These are phyloP conservation scores for Cerastoderma edule DNA, from an alignment of 2,888 invertebrate species.

Conservation along the genomic window DNA sequence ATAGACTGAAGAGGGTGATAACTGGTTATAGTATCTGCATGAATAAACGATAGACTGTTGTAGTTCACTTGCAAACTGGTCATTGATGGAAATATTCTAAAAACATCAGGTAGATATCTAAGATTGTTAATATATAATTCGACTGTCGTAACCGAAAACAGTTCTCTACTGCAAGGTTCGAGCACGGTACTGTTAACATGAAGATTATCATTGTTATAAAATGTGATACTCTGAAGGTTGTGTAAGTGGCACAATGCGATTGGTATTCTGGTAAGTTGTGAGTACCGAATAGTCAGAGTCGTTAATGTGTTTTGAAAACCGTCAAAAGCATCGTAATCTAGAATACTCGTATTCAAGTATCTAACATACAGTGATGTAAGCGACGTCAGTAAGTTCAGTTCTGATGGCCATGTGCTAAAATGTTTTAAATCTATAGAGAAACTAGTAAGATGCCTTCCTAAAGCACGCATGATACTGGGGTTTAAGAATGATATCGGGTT, in stretches of 20 bases:
- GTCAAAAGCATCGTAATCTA: background rate
- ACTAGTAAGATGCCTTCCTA: background rate
- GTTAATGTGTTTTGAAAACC: background rate
- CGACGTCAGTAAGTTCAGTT: background rate
- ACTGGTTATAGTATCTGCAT: background rate
- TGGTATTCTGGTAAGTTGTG: background rate
- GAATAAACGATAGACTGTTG: background rate
- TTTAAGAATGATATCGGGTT: background rate
- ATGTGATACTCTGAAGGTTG: background rate
- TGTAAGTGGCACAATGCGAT: constrained; percentile 6
- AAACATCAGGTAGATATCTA: background rate
- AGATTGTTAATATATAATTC: background rate
- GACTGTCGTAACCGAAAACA: background rate
- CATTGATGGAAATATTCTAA: background rate
- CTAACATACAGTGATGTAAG: background rate
- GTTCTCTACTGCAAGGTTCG: background rate
- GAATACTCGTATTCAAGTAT: background rate
- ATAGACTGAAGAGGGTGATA: background rate
- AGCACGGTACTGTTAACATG: background rate
- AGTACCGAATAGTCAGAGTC: background rate
- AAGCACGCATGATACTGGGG: background rate
- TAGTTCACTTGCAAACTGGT: background rate
- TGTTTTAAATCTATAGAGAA: background rate
- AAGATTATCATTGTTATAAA: background rate
- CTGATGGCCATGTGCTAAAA: background rate